Percentiles rank a stretch among this genome's conserved stretches.
Evolutionary conservation across 2,888 invertebrate species (phyloP).

Genomic region (Synanthedon formicaeformis): DNA sequence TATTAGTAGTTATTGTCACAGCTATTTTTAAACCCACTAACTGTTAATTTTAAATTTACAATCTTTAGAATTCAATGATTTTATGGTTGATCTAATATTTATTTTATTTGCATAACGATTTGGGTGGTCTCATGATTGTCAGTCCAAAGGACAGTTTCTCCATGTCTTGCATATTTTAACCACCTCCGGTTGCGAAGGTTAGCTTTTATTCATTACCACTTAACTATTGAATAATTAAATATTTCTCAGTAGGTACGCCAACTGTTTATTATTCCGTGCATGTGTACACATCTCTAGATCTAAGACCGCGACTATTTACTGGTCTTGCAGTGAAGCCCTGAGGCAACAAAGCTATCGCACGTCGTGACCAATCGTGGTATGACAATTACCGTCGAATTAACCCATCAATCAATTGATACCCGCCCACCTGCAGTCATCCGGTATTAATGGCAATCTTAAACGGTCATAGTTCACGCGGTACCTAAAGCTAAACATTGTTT

Average conservation of each 20-base stretch:
- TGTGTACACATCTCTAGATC: not conserved
- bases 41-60: too few species aligned
- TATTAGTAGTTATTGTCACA: too few species aligned
- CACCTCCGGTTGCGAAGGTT: not conserved
- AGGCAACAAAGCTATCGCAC: conserved; percentile 9
- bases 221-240: not conserved
- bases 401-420: conserved; percentile 52
- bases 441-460: conserved; percentile 32
- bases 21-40: too few species aligned
- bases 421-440: conserved; percentile 36
- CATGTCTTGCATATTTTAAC: not conserved
- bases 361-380: conserved; percentile 52
- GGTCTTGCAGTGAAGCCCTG: conserved; percentile 1
- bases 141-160: too few species aligned
- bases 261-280: not conserved
- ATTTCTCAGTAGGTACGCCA: not conserved
- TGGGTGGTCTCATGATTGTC: too few species aligned
- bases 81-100: too few species aligned
- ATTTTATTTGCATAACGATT: too few species aligned
- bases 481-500: too few species aligned
- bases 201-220: not conserved
- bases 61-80: too few species aligned
- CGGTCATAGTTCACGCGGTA: conserved; percentile 36
- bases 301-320: not conserved
- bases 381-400: conserved; percentile 55